Conservation (phyloP, 2,888 invertebrate genomes). For the Uropetala carovei region DNA sequence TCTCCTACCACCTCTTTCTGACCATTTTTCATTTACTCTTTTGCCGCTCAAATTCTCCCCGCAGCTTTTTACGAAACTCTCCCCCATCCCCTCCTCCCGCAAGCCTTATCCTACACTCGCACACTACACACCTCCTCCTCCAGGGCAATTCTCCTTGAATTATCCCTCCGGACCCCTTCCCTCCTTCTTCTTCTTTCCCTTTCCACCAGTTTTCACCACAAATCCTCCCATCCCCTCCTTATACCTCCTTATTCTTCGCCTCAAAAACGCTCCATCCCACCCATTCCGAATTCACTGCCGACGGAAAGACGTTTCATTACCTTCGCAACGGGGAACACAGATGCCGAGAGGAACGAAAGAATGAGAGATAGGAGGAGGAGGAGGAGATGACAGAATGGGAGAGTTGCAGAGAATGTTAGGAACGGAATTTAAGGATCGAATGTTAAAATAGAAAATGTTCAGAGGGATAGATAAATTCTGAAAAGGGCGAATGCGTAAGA, state of each 20-base stretch:
- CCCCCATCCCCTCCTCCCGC: no score
- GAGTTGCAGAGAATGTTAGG: neutral
- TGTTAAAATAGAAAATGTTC: no score
- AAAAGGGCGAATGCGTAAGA: no score
- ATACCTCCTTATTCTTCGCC: neutral
- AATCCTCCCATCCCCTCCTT: neutral
- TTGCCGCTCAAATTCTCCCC: no score
- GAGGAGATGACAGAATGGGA: neutral
- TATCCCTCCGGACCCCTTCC: no score
- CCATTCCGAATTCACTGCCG: neutral
- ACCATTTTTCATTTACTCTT: no score
- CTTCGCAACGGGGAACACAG: neutral
- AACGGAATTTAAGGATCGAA: neutral
- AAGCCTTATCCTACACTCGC: no score
- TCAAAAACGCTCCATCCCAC: neutral
- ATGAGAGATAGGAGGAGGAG: neutral
- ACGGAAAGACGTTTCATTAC: neutral
- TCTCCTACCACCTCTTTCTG: no score
- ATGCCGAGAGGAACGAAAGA: neutral
- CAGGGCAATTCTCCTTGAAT: no score
- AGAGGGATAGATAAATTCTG: no score
- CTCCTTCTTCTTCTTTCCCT: neutral
- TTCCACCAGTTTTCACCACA: neutral
- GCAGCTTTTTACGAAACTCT: no score
- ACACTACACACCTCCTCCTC: no score